These are phyloP conservation scores for Leptatherina wallacei DNA, from an alignment of 2,797 vertebrate species.

Conservation along the genomic window DNA sequence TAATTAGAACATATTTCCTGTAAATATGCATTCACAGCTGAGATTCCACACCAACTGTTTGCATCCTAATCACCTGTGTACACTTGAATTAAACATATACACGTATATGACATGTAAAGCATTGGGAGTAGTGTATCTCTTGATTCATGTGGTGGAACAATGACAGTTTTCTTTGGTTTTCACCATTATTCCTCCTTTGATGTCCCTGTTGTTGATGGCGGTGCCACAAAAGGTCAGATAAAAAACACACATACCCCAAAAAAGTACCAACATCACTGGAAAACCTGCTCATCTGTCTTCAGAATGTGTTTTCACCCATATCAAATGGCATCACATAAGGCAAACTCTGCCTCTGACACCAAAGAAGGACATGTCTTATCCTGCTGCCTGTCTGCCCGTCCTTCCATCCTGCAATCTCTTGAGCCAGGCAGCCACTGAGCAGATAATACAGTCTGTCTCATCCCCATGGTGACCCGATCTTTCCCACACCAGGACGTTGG, in stretches of 20 bases:
- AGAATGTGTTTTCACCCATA: conserved; percentile 1
- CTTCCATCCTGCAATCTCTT: conserved; percentile 51
- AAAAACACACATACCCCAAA: background rate
- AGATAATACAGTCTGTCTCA: conserved; percentile 70
- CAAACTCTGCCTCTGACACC: conserved; percentile 45
- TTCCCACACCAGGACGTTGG: conserved; percentile 53
- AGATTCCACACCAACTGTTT: background rate
- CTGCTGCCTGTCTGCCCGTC: conserved; percentile 46
- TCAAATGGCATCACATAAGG: conserved; percentile 41
- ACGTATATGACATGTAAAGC: background rate
- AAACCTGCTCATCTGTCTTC: background rate
- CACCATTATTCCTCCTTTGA: conserved; percentile 40
- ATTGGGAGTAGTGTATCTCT: background rate
- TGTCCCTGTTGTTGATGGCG: conserved; percentile 17
- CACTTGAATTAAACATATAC: background rate
- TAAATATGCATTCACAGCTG: background rate
- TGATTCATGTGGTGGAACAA: background rate
- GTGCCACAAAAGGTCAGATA: conserved; percentile 34
- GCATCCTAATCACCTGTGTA: conserved; percentile 7
- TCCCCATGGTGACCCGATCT: conserved; percentile 73
- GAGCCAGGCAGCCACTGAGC: conserved; percentile 67
- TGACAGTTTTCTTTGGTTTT: conserved; percentile 3
- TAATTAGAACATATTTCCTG: conserved; percentile 14
- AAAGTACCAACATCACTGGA: background rate
- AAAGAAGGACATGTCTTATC: conserved; percentile 61